Conservation (phyloP, 2,797 vertebrate species). For the Huso huso region DNA sequence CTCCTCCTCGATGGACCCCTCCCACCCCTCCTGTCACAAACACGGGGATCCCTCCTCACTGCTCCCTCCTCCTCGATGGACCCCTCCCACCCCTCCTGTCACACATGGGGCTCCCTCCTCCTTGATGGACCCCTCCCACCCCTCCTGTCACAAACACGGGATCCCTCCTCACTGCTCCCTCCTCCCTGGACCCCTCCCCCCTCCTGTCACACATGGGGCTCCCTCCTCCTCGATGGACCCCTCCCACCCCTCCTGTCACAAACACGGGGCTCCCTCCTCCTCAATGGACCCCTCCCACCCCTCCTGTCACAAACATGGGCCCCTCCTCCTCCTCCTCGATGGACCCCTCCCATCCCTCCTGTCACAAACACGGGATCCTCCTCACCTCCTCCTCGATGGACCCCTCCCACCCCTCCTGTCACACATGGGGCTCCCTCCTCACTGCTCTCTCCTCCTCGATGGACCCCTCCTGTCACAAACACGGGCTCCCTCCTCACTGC, state of each 20-base stretch:
- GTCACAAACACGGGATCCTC: too few relatives aligned
- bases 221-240: constrained; percentile 48
- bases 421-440: constrained; percentile 33
- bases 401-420: too few relatives aligned
- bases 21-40: constrained; percentile 44
- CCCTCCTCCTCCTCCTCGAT: too few relatives aligned
- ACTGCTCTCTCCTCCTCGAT: constrained; percentile 21
- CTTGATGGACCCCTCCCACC: constrained; percentile 50
- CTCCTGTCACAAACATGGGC: too few relatives aligned
- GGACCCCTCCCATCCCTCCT: too few relatives aligned
- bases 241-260: constrained; percentile 47
- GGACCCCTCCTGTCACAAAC: constrained; percentile 42
- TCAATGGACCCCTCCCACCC: constrained; percentile 51
- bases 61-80: too few relatives aligned
- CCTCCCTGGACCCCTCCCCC: too few relatives aligned
- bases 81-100: too few relatives aligned
- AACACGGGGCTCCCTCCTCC: constrained; percentile 34
- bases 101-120: constrained; percentile 40
- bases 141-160: constrained; percentile 48
- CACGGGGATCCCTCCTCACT: too few relatives aligned
- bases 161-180: constrained; percentile 40
- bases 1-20: constrained; percentile 49
- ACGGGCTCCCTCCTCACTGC: too few relatives aligned
- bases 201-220: constrained; percentile 2
- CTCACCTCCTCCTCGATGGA: too few relatives aligned